Evolutionary conservation across 2,113 vertebrate genomes (phyloP).

Genomic region (Oceanites oceanicus): DNA sequence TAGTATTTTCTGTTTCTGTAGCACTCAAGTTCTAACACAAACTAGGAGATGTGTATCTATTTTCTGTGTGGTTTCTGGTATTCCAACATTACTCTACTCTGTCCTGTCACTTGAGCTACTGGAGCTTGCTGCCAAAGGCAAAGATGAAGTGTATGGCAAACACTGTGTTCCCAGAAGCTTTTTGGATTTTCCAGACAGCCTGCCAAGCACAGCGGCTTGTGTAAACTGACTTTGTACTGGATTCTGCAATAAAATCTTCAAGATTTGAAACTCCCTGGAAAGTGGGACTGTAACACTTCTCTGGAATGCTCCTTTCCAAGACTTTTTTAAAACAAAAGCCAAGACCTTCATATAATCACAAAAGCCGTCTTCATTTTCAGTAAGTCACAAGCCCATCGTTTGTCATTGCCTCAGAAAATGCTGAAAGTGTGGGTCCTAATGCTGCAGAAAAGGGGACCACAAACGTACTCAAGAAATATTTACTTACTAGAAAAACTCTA

Average conservation of each 20-base stretch:
- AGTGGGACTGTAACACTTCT: neutral
- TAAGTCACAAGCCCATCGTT: neutral
- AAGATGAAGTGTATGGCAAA: neutral
- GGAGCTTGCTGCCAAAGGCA: neutral
- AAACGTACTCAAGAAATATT: neutral
- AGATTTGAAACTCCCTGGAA: neutral
- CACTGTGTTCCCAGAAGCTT: neutral
- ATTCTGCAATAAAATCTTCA: neutral
- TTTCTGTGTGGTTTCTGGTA: neutral
- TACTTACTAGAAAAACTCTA: neutral
- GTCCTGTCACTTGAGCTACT: neutral
- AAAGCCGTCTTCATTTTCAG: neutral
- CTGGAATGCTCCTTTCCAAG: neutral
- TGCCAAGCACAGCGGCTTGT: neutral
- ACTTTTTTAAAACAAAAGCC: neutral
- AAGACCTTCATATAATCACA: neutral
- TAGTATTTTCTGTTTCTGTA: neutral
- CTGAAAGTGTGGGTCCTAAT: neutral
- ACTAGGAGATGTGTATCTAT: neutral
- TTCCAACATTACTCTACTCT: neutral
- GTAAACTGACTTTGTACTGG: neutral
- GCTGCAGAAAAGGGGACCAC: neutral
- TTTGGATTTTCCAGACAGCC: constrained; percentile 21
- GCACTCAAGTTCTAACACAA: neutral
- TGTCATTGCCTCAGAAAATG: neutral